Percentiles rank a stretch among this genome's conserved stretches.
Evolutionary conservation across 2,797 vertebrate species (phyloP).

Genomic region (Phylloscopus collybita): DNA sequence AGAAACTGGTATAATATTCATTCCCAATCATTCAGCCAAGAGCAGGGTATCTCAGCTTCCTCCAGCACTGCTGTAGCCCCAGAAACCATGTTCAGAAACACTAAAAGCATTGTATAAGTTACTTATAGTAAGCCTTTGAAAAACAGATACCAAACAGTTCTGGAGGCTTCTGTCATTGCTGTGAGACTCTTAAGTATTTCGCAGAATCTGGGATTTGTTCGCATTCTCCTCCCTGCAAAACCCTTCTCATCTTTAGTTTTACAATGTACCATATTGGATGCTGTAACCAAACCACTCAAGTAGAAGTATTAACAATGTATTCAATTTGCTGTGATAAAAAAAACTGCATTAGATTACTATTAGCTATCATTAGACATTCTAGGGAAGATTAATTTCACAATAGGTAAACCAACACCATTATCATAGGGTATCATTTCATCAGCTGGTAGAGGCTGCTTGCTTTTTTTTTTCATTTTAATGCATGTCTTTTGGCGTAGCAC

Average conservation of each 20-base stretch:
- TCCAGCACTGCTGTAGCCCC: not conserved
- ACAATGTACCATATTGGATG: not conserved
- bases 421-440: not conserved
- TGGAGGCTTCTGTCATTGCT: not conserved
- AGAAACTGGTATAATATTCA: not conserved
- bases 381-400: constrained; percentile 25
- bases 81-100: not conserved
- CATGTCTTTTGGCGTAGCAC: not conserved
- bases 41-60: not conserved
- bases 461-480: constrained; percentile 20
- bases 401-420: not conserved
- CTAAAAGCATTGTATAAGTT: not conserved
- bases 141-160: not conserved
- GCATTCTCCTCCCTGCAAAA: not conserved
- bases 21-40: not conserved
- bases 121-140: not conserved
- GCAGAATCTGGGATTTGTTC: not conserved
- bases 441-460: not conserved
- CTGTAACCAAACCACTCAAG: not conserved
- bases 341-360: not conserved
- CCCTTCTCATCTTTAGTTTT: not conserved
- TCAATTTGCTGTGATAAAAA: not conserved
- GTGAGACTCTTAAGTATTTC: not conserved
- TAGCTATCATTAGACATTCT: not conserved
- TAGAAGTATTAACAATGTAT: not conserved